These are phyloP conservation scores for Grammomys surdaster DNA, from an alignment of 2,113 vertebrate species.

Conservation along the genomic window DNA sequence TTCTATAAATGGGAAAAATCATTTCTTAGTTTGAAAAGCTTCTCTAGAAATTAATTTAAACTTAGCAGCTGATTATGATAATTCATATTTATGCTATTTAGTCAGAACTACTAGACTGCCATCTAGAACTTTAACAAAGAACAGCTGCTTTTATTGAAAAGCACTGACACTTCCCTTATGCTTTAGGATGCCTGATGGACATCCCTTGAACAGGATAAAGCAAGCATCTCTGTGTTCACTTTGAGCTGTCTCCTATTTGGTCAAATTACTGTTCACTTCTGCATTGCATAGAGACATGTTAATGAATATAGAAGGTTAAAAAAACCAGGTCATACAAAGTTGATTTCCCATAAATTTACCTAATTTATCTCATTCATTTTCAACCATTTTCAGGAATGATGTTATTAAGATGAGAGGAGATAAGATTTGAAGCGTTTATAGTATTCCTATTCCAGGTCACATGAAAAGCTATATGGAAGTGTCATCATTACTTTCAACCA, in stretches of 20 bases:
- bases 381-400: not conserved
- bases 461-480: not conserved
- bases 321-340: not conserved
- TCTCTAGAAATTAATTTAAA: not conserved
- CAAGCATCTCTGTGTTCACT: not conserved
- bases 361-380: not conserved
- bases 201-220: not conserved
- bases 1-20: not conserved
- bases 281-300: not conserved
- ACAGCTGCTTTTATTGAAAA: not conserved
- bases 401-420: not conserved
- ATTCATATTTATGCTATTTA: not conserved
- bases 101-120: not conserved
- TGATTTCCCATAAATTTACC: not conserved
- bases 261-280: not conserved
- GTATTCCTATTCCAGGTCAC: not conserved
- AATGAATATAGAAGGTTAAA: not conserved
- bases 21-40: not conserved
- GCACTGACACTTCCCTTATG: not conserved
- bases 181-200: not conserved
- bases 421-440: not conserved
- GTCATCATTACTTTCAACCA: not conserved
- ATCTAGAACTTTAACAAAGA: too few relatives aligned
- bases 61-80: too few relatives aligned
- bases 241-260: not conserved